Conservation (phyloP, 2,797 vertebrate species). For the Lateolabrax maculatus region DNA sequence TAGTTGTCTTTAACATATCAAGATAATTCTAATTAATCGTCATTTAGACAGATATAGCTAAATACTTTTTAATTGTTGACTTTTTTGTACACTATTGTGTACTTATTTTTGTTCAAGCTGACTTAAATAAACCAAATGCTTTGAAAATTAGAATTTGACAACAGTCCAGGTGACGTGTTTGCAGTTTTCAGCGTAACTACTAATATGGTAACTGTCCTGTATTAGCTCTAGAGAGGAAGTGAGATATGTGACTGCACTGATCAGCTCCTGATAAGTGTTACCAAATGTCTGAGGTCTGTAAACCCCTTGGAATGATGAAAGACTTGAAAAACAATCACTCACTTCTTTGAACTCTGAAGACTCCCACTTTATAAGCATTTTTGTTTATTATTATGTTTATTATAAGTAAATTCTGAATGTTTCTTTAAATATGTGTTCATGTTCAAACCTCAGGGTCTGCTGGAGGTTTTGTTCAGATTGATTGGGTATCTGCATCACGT, state of each 20-base stretch:
- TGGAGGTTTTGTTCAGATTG: background rate
- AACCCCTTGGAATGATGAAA: slow-evolving; percentile 7
- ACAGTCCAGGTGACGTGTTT: slow-evolving; percentile 31
- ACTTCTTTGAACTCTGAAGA: background rate
- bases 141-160: slow-evolving; percentile 31
- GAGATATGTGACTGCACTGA: slow-evolving; percentile 39
- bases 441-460: background rate
- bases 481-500: background rate
- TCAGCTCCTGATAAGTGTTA: slow-evolving; percentile 30
- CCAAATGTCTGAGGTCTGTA: slow-evolving; percentile 8
- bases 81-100: too few species aligned
- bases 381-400: too few species aligned
- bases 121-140: slow-evolving; percentile 3
- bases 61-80: too few species aligned
- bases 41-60: background rate
- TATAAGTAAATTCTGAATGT: background rate
- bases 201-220: slow-evolving; percentile 17
- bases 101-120: too few species aligned
- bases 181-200: slow-evolving; percentile 18
- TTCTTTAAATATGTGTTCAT: slow-evolving; percentile 7
- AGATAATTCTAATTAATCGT: background rate
- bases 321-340: background rate
- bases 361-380: too few species aligned
- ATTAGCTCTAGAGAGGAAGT: slow-evolving; percentile 54
- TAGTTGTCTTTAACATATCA: background rate